These are phyloP conservation scores for Microcebus jonahi DNA, from an alignment of 2,113 vertebrate genomes.

Conservation along the genomic window DNA sequence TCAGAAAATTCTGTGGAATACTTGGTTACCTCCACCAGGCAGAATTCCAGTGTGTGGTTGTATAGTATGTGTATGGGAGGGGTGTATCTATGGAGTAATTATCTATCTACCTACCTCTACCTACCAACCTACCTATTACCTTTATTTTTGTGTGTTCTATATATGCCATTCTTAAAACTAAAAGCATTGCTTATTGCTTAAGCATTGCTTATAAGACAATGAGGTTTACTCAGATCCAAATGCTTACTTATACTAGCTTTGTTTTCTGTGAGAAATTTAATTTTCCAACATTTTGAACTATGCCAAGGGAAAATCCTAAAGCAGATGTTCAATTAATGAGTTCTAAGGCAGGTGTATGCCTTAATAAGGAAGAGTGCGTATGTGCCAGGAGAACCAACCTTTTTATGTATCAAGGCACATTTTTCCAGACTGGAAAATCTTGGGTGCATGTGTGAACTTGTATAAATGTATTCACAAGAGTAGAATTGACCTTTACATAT, in stretches of 20 bases:
- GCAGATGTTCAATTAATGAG: constrained; percentile 76
- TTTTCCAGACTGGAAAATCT: constrained; percentile 61
- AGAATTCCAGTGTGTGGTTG: not conserved
- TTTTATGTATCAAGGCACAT: not conserved
- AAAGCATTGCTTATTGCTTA: not conserved
- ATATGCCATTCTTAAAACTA: not conserved
- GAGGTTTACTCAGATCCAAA: constrained; percentile 21
- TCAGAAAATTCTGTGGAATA: not conserved
- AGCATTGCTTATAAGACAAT: constrained; percentile 7
- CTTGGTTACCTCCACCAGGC: not conserved
- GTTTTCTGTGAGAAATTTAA: constrained; percentile 71
- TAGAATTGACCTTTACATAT: constrained; percentile 12
- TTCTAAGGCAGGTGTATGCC: constrained; percentile 65
- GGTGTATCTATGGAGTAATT: not conserved
- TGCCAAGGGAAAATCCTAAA: not conserved
- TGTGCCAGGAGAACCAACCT: constrained; percentile 32
- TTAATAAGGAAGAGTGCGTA: constrained; percentile 69
- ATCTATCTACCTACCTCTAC: not conserved
- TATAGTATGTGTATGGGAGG: not conserved
- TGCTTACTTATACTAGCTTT: constrained; percentile 52
- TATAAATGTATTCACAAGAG: constrained; percentile 5
- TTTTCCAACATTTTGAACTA: constrained; percentile 49
- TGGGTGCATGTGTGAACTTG: constrained; percentile 7
- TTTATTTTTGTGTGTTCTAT: not conserved
- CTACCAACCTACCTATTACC: not conserved